Evolutionary conservation across 2,797 vertebrate genomes (phyloP).

Genomic region (Ciconia nigra): DNA sequence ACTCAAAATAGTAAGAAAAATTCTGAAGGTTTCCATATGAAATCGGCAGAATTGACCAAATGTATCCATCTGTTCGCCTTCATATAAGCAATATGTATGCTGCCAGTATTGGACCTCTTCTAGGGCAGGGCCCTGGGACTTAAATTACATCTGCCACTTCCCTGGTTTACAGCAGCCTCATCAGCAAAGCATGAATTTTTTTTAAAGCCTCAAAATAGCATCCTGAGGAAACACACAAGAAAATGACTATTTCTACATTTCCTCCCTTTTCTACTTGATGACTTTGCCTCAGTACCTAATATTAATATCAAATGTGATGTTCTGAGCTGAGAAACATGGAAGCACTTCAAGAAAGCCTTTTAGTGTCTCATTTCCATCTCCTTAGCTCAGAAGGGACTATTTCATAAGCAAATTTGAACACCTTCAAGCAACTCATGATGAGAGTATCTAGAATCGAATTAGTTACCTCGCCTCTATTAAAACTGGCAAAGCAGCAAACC

Average conservation of each 20-base stretch:
- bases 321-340: constrained; percentile 50
- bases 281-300: constrained; percentile 62
- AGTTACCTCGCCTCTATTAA: constrained; percentile 29
- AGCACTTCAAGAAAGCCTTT: constrained; percentile 45
- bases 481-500: constrained; percentile 15
- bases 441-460: constrained; percentile 48
- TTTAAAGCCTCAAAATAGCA: constrained; percentile 62
- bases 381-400: constrained; percentile 40
- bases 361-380: constrained; percentile 60
- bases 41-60: constrained; percentile 60
- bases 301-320: constrained; percentile 59
- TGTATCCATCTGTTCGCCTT: constrained; percentile 59
- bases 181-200: constrained; percentile 36
- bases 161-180: constrained; percentile 47
- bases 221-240: constrained; percentile 45
- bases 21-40: constrained; percentile 58
- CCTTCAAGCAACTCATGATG: constrained; percentile 55
- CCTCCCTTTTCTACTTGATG: constrained; percentile 48
- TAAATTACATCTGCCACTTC: constrained; percentile 64
- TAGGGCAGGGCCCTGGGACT: constrained; percentile 64
- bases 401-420: constrained; percentile 60
- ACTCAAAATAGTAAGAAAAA: constrained; percentile 52
- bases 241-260: constrained; percentile 53
- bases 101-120: constrained; percentile 49
- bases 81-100: constrained; percentile 54